Evolutionary conservation across 2,113 vertebrate genomes (phyloP), one percentile per base, ranked within the genome.

Genomic region (Carlito syrichta): DNA sequence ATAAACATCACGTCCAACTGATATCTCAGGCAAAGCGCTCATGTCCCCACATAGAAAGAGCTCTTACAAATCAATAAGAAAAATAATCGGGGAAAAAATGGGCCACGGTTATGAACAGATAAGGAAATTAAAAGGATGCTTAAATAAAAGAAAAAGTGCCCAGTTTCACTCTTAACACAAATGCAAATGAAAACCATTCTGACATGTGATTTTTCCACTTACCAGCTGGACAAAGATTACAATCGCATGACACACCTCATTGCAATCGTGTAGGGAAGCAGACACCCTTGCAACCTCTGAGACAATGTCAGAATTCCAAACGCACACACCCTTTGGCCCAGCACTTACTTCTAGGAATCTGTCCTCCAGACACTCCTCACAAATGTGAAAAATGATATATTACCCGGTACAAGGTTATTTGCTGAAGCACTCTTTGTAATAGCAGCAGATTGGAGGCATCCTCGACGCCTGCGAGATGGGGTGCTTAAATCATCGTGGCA

Each of bases 61-160:
- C 43, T 63, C 74, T 92, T 84, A 40, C 32, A 87, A 96, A 79
- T 92, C 95, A 97, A 87, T 86, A 93, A 89, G 62, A 77, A 86
- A 89, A 71, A 81, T 45, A 56, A 35, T 8, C 32, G 16, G 63
- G 56, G 48, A 12, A 23, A 66, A 73, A 74, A 14, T 30, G 45
- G 6, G n/a, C 40, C 73, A n/a, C 86, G 60, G 30, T 91, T 50
- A 91, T 13, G 19, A 88, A 85, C 48, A 76, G 62, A 86, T 76
- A 93, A 73, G 1, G 23, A 68, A 12, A 25, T 25, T 23, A 48
- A 84, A 62, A 52, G 8, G 17, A 52, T 12, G 2, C 20, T 89
- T 19, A 40, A 35, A 38, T 12, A 16, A 52, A 52, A 32, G 17
- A 71, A 56, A 85, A 68, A 56, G 40, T n/a, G 5, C 62, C 25